Evolutionary conservation across 2,888 invertebrate genomes (phyloP).

Genomic region (Phortica magna): DNA sequence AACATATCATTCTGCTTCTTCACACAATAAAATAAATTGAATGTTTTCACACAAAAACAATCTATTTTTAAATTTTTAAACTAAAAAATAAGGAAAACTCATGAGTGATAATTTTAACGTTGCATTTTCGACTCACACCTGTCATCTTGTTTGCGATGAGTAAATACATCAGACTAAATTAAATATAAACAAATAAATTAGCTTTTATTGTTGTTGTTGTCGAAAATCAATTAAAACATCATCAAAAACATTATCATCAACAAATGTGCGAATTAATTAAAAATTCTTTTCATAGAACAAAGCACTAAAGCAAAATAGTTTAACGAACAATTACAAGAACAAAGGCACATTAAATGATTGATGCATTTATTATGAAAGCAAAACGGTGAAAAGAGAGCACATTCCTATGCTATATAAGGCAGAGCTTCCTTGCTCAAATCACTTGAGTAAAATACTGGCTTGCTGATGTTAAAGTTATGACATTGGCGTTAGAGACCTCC

Average conservation of each 20-base stretch:
- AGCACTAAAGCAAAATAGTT: not conserved
- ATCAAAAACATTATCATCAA: not conserved
- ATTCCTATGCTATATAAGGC: too few species aligned
- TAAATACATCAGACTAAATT: conserved; percentile 16
- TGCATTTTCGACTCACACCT: not conserved
- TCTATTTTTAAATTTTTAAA: too few species aligned
- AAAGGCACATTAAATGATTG: not conserved
- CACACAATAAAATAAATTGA: too few species aligned
- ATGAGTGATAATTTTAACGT: too few species aligned
- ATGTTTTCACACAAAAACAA: too few species aligned
- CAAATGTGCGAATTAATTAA: conserved; percentile 9
- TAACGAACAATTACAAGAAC: not conserved
- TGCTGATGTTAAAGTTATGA: too few species aligned
- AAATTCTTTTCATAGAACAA: conserved; percentile 9
- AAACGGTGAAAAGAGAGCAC: too few species aligned
- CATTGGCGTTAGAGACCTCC: too few species aligned
- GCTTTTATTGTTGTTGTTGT: not conserved
- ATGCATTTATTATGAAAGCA: not conserved
- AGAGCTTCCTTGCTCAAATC: too few species aligned
- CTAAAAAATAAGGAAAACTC: too few species aligned
- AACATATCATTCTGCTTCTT: too few species aligned
- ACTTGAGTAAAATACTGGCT: too few species aligned
- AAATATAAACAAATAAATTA: conserved; percentile 21
- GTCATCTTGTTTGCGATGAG: not conserved
- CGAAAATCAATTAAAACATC: conserved; percentile 23